A percentile compares a stretch with the other conserved stretches of the same genome.
Evolutionary conservation across 2,113 vertebrate genomes (phyloP).

Genomic region (Brachypteracias leptosomus): DNA sequence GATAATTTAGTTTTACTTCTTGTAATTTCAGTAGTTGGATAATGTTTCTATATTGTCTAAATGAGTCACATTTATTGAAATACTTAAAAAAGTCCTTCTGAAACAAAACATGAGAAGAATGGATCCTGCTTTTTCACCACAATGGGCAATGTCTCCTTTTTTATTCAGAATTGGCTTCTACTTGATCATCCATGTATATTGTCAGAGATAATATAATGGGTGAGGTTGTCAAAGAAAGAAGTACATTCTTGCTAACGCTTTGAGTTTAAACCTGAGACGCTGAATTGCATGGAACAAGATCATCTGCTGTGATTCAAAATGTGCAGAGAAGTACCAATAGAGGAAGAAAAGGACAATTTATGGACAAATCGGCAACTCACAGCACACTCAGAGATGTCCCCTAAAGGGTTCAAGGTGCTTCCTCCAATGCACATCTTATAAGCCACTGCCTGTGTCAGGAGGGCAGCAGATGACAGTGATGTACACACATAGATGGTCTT

Average conservation of each 20-base stretch:
- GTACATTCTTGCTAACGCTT: not conserved
- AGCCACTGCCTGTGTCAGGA: not conserved
- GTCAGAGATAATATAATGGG: not conserved
- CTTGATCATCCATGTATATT: not conserved
- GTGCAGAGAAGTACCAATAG: constrained; percentile 51
- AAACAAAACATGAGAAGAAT: not conserved
- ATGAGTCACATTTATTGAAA: not conserved
- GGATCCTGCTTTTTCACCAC: not conserved
- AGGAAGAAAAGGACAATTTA: not conserved
- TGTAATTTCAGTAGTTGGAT: not conserved
- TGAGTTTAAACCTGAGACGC: not conserved
- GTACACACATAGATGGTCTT: not conserved
- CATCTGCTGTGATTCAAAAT: constrained; percentile 66
- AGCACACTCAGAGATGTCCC: constrained; percentile 72
- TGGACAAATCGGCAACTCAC: constrained; percentile 15
- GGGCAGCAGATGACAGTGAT: not conserved
- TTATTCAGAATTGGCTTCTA: not conserved
- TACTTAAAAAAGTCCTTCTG: not conserved
- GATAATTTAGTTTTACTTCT: not conserved
- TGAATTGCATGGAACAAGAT: not conserved
- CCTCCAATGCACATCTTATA: not conserved
- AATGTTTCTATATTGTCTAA: not conserved
- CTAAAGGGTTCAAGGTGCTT: not conserved
- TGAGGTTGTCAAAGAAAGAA: constrained; percentile 1
- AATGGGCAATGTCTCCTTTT: not conserved